phyloP scores from a whole-genome alignment of 2,113 vertebrate genomes.

The Porphyrio hochstetteri region DNA sequence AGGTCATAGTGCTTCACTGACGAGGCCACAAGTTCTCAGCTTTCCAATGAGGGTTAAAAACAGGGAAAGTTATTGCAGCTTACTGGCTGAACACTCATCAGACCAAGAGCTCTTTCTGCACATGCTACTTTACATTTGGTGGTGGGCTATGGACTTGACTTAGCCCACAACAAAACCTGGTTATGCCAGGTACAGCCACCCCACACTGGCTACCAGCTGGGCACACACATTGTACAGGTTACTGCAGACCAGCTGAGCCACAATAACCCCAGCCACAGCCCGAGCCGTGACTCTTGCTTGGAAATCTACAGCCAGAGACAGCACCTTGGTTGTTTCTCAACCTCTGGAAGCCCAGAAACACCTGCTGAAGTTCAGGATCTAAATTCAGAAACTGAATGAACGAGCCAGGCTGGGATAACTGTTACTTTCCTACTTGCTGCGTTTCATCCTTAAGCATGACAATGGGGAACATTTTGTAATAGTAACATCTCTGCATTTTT shows the following conservation, averaged over 20 bases:
- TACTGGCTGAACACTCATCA: not conserved
- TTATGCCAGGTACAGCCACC: not conserved
- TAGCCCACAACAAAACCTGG: accelerated
- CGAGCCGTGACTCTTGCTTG: not conserved
- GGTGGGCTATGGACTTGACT: not conserved
- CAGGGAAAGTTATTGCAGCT: not conserved
- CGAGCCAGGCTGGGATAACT: not conserved
- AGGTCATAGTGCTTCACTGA: not conserved
- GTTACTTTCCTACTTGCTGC: not conserved
- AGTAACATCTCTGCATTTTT: not conserved
- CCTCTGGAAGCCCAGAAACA: not conserved
- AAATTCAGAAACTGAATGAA: not conserved
- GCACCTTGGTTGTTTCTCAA: not conserved
- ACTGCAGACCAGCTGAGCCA: not conserved
- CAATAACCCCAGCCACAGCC: not conserved
- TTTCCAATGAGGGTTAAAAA: not conserved
- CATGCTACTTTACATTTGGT: not conserved
- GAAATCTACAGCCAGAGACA: not conserved
- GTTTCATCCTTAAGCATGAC: not conserved
- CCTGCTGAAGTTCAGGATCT: not conserved
- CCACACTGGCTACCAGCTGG: not conserved
- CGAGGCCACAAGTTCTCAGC: not conserved
- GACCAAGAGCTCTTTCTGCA: not conserved
- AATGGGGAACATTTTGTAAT: not conserved
- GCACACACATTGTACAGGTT: accelerated